Conservation (phyloP, 2,888 invertebrate species). For the Ophion obscuratus region DNA sequence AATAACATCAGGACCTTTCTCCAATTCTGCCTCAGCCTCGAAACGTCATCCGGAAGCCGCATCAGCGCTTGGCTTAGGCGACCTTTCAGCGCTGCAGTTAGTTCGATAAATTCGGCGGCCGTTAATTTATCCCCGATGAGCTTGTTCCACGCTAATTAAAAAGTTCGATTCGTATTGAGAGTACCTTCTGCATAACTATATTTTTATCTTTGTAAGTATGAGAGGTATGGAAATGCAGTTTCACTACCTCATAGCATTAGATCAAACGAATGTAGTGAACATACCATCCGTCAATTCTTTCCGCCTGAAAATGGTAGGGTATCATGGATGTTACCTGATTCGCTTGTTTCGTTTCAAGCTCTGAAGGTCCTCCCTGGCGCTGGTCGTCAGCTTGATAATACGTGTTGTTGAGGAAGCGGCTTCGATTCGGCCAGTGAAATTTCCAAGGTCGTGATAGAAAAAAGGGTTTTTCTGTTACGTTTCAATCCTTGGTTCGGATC, state of each 20-base stretch:
- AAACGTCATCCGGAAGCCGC: not conserved
- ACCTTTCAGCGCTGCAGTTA: slow-evolving; percentile 24
- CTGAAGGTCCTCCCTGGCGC: not conserved
- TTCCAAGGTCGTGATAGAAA: no score
- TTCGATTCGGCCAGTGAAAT: no score
- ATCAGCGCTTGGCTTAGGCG: slow-evolving; percentile 1
- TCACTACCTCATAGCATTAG: not conserved
- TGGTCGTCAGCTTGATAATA: slow-evolving; percentile 1
- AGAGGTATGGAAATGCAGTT: not conserved
- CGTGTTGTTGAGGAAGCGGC: no score
- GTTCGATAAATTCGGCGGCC: slow-evolving; percentile 15
- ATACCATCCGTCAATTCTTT: slow-evolving; percentile 9
- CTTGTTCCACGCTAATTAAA: slow-evolving; percentile 14
- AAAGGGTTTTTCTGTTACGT: no score
- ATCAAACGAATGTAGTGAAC: not conserved
- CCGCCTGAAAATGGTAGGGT: not conserved
- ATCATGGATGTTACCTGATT: slow-evolving; percentile 12
- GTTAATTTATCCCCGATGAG: not conserved
- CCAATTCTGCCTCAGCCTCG: not conserved
- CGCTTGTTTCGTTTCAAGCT: not conserved
- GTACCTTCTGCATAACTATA: not conserved
- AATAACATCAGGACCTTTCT: slow-evolving; percentile 4
- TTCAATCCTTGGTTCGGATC: no score
- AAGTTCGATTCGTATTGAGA: not conserved
- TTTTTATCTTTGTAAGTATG: not conserved